phyloP scores from a whole-genome alignment of 2,888 invertebrate species.

The Steinernema carpocapsae region DNA sequence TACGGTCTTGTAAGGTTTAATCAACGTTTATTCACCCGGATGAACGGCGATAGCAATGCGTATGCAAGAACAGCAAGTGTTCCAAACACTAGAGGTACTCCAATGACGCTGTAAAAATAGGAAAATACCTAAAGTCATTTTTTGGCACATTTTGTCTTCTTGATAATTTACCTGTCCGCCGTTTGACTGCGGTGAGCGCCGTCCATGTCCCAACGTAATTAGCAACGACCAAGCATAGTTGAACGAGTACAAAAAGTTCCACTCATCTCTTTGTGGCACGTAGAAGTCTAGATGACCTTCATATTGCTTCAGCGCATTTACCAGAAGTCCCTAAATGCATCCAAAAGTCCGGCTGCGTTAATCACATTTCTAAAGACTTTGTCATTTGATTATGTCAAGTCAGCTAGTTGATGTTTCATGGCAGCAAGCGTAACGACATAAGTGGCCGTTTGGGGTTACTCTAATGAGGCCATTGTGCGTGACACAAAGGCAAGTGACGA shows the following conservation, averaged over 20 bases:
- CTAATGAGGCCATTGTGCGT: conserved; percentile 34
- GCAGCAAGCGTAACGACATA: conserved; percentile 1
- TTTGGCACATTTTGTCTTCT: background rate
- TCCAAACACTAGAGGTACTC: conserved; percentile 63
- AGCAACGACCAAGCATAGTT: conserved; percentile 64
- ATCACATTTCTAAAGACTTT: conserved; percentile 28
- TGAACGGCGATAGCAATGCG: background rate
- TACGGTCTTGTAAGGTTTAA: background rate
- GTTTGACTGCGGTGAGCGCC: conserved; percentile 55
- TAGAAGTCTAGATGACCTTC: conserved; percentile 50
- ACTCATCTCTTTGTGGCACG: conserved; percentile 46
- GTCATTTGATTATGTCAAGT: conserved; percentile 16
- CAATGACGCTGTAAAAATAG: conserved; percentile 60
- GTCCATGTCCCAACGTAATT: conserved; percentile 62
- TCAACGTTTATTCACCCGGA: background rate
- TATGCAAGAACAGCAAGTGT: conserved; percentile 47
- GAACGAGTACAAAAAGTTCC: conserved; percentile 60
- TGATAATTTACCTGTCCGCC: conserved; percentile 54
- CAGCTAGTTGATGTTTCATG: conserved; percentile 1
- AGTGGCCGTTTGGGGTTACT: conserved; percentile 19
- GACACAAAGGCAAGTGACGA: background rate
- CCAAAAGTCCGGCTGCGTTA: background rate
- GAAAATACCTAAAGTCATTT: conserved; percentile 58
- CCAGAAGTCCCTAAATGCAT: conserved; percentile 54
- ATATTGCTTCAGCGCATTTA: conserved; percentile 58